Evolutionary conservation across 2,113 vertebrate genomes (phyloP).

Genomic region (Notechis scutatus): DNA sequence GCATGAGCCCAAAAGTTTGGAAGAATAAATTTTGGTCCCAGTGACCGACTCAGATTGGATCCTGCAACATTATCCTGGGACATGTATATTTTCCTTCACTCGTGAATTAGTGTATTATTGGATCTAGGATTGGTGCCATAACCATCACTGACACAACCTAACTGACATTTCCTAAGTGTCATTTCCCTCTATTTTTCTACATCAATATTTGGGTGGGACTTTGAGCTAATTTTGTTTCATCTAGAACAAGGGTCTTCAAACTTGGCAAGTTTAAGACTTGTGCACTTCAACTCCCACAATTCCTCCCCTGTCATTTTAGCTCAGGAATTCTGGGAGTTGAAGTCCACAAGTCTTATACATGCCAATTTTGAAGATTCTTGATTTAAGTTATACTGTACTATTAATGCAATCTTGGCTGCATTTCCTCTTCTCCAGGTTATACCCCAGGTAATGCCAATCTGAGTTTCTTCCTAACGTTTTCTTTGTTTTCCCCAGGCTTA

Average conservation of each 20-base stretch:
- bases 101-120: not conserved
- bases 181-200: not conserved
- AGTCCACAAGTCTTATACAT: too few relatives aligned
- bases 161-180: not conserved
- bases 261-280: too few relatives aligned
- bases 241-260: not conserved
- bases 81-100: not conserved
- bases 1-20: not conserved
- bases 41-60: not conserved
- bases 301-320: too few relatives aligned
- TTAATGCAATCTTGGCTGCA: not conserved
- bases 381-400: not conserved
- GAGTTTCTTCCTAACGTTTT: not conserved
- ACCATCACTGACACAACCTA: not conserved
- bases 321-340: too few relatives aligned
- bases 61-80: not conserved
- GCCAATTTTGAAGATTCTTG: not conserved
- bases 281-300: too few relatives aligned
- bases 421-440: not conserved
- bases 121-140: not conserved
- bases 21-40: not conserved
- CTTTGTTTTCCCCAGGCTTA: not conserved
- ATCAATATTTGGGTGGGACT: not conserved
- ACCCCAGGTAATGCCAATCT: not conserved
- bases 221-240: not conserved